Evolutionary conservation across 2,888 invertebrate genomes (phyloP).

Genomic region (Tinea pellionella): DNA sequence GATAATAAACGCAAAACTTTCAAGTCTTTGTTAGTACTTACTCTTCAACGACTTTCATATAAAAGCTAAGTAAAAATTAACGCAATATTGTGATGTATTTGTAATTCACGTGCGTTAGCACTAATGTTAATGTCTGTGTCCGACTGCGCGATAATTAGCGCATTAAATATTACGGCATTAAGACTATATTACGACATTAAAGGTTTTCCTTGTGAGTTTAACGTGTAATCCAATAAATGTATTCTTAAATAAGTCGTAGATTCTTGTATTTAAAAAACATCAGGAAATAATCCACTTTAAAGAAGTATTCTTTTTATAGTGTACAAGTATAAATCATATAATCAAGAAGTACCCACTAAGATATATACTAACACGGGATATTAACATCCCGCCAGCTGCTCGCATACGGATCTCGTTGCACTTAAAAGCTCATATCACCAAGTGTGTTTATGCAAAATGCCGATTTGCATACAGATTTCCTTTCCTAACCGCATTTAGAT

Average conservation of each 20-base stretch:
- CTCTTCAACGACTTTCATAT: not conserved
- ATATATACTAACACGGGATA: not conserved
- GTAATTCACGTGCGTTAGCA: no score
- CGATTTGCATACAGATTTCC: not conserved
- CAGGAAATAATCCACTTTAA: not conserved
- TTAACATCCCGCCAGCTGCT: constrained; percentile 5
- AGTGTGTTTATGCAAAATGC: not conserved
- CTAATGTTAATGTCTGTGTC: no score
- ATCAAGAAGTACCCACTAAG: not conserved
- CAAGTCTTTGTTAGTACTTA: not conserved
- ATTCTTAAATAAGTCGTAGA: no score
- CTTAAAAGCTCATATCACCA: not conserved
- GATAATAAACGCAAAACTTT: not conserved
- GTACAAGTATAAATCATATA: no score
- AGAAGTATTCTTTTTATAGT: not conserved
- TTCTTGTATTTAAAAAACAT: no score
- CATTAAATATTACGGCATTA: no score
- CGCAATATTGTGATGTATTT: no score
- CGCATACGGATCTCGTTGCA: not conserved
- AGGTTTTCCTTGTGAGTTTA: no score
- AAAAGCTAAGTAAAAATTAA: no score
- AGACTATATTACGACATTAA: no score
- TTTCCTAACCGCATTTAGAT: not conserved
- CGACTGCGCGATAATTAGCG: no score
- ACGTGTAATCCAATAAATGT: no score